Evolutionary conservation across 2,113 vertebrate genomes (phyloP), one percentile per base, ranked within the genome.

Genomic region (Etheostoma cragini): DNA sequence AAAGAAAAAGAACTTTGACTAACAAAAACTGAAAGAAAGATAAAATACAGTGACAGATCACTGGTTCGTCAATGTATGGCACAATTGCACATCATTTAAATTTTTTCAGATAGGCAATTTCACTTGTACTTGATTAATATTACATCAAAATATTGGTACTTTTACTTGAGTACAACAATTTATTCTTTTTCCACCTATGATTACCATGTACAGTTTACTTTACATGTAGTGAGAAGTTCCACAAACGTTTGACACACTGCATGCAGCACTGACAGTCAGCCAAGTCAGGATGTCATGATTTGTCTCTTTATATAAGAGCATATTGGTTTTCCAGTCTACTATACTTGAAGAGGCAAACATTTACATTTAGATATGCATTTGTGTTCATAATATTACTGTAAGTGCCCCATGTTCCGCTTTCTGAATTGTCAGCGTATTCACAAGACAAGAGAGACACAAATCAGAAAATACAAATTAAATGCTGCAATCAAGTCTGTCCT

Each of bases 401-500:
- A 57, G 52, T 17, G 22, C 7, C 3, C 2, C 12, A 33, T 30
- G 47, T 15, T 13, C 5, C 69, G 19, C 17, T n/a, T 17, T 45
- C 33, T 75, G 61, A 64, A 56, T 46, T 35, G 5, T 22, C 17
- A 33, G 74, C 6, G 49, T 22, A 38, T 69, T 53, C 30, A 22
- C 7, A 38, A 56, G 15, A 24, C 4, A 42, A 24, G 30, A 65
- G 1, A 65, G 15, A 19, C 17, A 50, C 19, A 46, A 24, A 6
- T n/a, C 7, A n/a, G 10, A 35, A 58, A 30, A 62, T 38, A 24
- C 3, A 75, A 72, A 56, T 53, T 75, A 14, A 68, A 72, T 3
- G 47, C 61, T 66, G 26, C 21, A 73, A 84, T 70, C 13, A 68
- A 76, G 60, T 17, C 24, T 45, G 47, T 42, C 10, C 17, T 72